Evolutionary conservation across 2,888 invertebrate species (phyloP).

Genomic region (Chirona hameri): DNA sequence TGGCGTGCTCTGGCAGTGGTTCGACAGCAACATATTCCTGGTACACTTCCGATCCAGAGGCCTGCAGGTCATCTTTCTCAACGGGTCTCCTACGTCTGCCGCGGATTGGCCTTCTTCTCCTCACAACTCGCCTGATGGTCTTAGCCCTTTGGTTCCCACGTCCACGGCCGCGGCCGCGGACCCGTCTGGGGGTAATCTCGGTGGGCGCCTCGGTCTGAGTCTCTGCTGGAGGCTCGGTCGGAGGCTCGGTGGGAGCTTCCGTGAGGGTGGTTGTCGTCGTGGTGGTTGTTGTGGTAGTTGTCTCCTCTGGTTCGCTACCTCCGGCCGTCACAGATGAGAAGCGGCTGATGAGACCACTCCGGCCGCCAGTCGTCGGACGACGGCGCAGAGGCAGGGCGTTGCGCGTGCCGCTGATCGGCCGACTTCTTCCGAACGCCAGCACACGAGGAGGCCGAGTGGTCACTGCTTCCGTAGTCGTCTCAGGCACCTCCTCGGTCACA

Average conservation of each 20-base stretch:
- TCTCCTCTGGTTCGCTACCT: neutral
- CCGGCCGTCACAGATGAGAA: neutral
- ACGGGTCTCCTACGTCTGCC: neutral
- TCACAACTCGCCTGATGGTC: neutral
- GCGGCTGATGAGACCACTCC: neutral
- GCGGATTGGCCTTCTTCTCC: neutral
- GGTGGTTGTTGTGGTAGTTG: neutral
- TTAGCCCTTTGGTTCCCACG: neutral
- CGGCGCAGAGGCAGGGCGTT: conserved; percentile 1
- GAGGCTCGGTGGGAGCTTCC: neutral
- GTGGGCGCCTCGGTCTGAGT: neutral
- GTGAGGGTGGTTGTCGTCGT: neutral
- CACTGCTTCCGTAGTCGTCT: neutral
- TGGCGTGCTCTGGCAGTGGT: neutral
- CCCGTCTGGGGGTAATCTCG: neutral
- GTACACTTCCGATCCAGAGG: neutral
- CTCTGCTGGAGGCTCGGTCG: neutral
- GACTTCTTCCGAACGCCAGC: conserved; percentile 5
- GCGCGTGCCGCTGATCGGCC: neutral
- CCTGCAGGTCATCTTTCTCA: neutral
- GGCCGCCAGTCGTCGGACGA: neutral
- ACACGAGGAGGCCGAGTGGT: neutral
- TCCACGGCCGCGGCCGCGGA: neutral
- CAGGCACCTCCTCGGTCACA: neutral
- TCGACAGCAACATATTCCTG: neutral